A percentile compares a stretch with the other conserved stretches of the same genome.
Conservation (phyloP, 1,140 invertebrate genomes). For the Drosophila pallidifrons region DNA sequence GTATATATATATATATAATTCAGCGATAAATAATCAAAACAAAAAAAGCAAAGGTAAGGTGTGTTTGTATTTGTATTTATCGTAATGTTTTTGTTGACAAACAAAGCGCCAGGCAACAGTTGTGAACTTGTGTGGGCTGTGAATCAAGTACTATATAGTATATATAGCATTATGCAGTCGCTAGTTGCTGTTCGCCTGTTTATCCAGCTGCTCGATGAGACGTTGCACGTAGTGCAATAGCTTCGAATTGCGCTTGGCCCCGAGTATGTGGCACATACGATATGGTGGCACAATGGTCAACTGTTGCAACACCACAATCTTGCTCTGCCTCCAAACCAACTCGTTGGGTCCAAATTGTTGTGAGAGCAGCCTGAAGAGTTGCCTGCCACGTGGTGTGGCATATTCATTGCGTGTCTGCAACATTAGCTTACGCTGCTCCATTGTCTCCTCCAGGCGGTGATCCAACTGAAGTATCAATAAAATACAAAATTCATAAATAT, state of each 20-base stretch:
- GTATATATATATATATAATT: slow-evolving; percentile 1
- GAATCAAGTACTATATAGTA: slow-evolving; percentile 3
- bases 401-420: slow-evolving; percentile 16
- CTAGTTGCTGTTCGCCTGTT: not conserved
- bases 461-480: slow-evolving; percentile 27
- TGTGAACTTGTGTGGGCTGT: slow-evolving; percentile 1
- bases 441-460: slow-evolving; percentile 33
- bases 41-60: slow-evolving; percentile 1
- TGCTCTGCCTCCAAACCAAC: slow-evolving; percentile 31
- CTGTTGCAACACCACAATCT: slow-evolving; percentile 41
- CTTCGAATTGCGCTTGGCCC: slow-evolving; percentile 19
- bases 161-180: not conserved
- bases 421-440: slow-evolving; percentile 15
- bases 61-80: slow-evolving; percentile 28
- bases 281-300: slow-evolving; percentile 49
- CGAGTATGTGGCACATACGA: slow-evolving; percentile 26
- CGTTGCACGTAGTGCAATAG: slow-evolving; percentile 30
- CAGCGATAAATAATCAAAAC: slow-evolving; percentile 50
- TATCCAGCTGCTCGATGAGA: slow-evolving; percentile 37
- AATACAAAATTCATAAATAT: not conserved
- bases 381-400: slow-evolving; percentile 31
- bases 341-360: slow-evolving; percentile 32
- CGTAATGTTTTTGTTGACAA: slow-evolving; percentile 60
- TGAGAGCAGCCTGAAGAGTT: slow-evolving; percentile 29
- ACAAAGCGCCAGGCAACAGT: slow-evolving; percentile 51